Percentiles rank a stretch among this genome's conserved stretches.
Conservation (phyloP, 1,140 invertebrate species). For the Contarinia nasturtii region DNA sequence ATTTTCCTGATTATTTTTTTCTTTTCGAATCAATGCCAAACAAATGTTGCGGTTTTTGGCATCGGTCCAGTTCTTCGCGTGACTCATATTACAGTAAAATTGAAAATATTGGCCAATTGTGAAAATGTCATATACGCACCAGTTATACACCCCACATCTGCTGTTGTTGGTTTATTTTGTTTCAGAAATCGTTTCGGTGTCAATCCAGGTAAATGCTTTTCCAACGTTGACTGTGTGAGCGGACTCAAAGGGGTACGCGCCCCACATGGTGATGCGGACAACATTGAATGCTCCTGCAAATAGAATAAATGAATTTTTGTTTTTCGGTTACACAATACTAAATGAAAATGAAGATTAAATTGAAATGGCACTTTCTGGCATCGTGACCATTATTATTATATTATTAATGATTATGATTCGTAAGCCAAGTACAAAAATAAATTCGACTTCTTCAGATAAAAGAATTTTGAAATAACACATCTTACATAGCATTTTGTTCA, state of each 20-base stretch:
- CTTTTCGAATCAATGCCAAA: background rate
- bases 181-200: conserved; percentile 18
- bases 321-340: too few species aligned
- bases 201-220: conserved; percentile 20
- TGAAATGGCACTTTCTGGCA: too few species aligned
- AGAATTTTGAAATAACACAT: too few species aligned
- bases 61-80: background rate
- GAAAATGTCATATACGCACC: conserved; percentile 9
- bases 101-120: background rate
- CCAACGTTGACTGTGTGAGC: conserved; percentile 20
- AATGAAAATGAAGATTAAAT: too few species aligned
- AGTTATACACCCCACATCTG: conserved; percentile 18
- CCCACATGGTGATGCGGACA: conserved; percentile 10
- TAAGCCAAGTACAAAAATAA: too few species aligned
- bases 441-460: too few species aligned
- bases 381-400: too few species aligned
- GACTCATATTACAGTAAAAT: background rate
- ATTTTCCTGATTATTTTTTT: background rate
- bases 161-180: conserved; percentile 5
- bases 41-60: background rate
- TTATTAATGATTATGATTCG: too few species aligned
- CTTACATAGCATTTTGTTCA: too few species aligned
- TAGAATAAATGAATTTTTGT: too few species aligned
- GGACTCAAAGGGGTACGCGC: conserved; percentile 18
- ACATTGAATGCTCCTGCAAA: too few species aligned